Evolutionary conservation across 2,888 invertebrate genomes (phyloP).

Genomic region (Thymelicus sylvestris): DNA sequence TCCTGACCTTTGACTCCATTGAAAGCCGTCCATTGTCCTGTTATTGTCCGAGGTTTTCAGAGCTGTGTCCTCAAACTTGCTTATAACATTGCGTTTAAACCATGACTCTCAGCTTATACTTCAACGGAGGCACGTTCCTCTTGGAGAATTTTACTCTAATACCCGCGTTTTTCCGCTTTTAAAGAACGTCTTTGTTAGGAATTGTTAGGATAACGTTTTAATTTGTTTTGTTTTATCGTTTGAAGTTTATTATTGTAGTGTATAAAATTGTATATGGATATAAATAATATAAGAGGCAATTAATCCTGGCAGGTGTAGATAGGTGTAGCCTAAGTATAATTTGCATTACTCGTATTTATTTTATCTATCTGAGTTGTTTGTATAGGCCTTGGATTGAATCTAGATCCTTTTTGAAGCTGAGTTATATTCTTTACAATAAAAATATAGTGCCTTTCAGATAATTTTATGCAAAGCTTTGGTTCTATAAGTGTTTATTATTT

Average conservation of each 20-base stretch:
- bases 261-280: too few relatives aligned
- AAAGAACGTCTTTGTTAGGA: conserved; percentile 21
- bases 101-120: conserved; percentile 5
- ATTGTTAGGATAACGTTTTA: conserved; percentile 21
- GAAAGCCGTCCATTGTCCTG: not conserved
- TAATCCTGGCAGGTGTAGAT: too few relatives aligned
- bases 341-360: too few relatives aligned
- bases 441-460: too few relatives aligned
- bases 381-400: too few relatives aligned
- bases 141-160: not conserved
- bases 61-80: conserved; percentile 11
- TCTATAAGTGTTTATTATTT: too few relatives aligned
- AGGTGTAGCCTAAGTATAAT: too few relatives aligned
- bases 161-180: conserved; percentile 10
- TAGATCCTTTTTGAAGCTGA: too few relatives aligned
- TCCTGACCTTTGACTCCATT: not conserved
- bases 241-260: not conserved
- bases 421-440: too few relatives aligned
- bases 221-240: not conserved
- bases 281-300: too few relatives aligned
- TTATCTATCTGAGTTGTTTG: too few relatives aligned
- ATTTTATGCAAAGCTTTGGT: too few relatives aligned
- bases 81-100: not conserved
- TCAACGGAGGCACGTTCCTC: conserved; percentile 9
- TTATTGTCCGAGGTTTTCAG: conserved; percentile 7